Conservation (phyloP, 2,888 invertebrate genomes). For the Phaedon cochleariae region DNA sequence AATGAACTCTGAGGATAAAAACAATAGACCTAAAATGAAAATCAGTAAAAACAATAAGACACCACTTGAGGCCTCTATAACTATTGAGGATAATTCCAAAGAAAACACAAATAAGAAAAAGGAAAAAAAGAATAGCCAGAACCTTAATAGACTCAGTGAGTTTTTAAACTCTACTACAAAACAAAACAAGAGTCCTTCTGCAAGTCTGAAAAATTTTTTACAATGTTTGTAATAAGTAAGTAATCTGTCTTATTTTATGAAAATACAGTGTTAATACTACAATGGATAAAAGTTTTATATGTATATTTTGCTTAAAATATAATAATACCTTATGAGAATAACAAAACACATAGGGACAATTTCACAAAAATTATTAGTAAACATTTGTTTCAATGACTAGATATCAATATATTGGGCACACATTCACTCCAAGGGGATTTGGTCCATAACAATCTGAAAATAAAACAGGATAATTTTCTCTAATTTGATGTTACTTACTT, state of each 20-base stretch:
- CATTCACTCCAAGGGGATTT: conserved; percentile 74
- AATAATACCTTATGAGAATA: conserved; percentile 25
- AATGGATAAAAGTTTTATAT: conserved; percentile 20
- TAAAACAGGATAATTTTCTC: conserved; percentile 18
- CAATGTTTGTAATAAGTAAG: conserved; percentile 6
- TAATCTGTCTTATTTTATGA: neutral
- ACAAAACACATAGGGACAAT: conserved; percentile 43
- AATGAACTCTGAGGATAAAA: conserved; percentile 13
- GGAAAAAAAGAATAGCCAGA: conserved; percentile 28
- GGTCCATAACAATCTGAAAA: conserved; percentile 76
- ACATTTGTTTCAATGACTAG: conserved; percentile 20
- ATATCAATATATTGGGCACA: conserved; percentile 1
- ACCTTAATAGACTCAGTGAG: conserved; percentile 25
- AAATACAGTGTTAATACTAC: conserved; percentile 12
- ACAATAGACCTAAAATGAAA: conserved; percentile 30
- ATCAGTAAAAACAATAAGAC: conserved; percentile 12
- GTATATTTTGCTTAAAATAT: conserved; percentile 17
- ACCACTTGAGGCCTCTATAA: neutral
- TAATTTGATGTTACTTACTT: no score
- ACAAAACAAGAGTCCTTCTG: conserved; percentile 20
- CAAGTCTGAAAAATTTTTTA: conserved; percentile 34
- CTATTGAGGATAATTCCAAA: conserved; percentile 20
- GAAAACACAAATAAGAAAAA: conserved; percentile 30
- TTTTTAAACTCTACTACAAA: conserved; percentile 32
- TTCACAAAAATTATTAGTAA: conserved; percentile 39